phyloP scores from a whole-genome alignment of 2,113 vertebrate genomes.

The Blennius ocellaris region DNA sequence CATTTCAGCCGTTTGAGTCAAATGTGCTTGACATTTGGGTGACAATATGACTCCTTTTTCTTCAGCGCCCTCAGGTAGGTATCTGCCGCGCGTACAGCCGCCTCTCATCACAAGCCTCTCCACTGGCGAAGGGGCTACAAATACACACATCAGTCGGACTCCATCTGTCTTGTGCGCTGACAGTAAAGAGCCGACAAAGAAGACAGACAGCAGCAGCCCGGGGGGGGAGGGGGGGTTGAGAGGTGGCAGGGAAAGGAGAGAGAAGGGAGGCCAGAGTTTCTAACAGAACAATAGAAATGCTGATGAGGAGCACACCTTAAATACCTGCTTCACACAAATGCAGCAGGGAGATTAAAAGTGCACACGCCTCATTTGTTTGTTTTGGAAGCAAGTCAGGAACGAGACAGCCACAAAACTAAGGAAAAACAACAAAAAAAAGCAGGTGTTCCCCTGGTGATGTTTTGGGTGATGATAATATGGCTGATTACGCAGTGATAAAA shows the following conservation, averaged over 20 bases:
- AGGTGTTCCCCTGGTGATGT: constrained; percentile 76
- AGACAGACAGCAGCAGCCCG: constrained; percentile 41
- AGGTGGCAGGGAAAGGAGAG: neutral
- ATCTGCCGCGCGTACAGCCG: constrained; percentile 33
- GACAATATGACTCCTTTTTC: constrained; percentile 29
- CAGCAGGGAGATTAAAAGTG: constrained; percentile 7
- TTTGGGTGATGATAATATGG: constrained; percentile 64
- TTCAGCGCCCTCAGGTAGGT: constrained; percentile 55
- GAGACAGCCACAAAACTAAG: constrained; percentile 71
- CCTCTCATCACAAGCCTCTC: constrained; percentile 52
- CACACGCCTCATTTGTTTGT: constrained; percentile 76
- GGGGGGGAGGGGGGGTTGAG: neutral
- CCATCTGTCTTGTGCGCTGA: constrained; percentile 55
- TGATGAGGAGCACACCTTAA: constrained; percentile 51
- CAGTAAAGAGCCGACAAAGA: constrained; percentile 67
- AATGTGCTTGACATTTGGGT: constrained; percentile 45
- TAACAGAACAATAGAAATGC: constrained; percentile 61
- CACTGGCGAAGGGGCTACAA: constrained; percentile 83
- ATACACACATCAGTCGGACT: constrained; percentile 65
- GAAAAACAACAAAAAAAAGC: constrained; percentile 55
- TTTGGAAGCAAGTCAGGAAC: constrained; percentile 79
- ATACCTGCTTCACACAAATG: constrained; percentile 38
- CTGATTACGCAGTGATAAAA: constrained; percentile 52
- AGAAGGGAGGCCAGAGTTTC: constrained; percentile 7
- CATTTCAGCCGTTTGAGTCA: constrained; percentile 33